phyloP scores from a whole-genome alignment of 2,888 invertebrate species.

The Acanthopleura granulata region DNA sequence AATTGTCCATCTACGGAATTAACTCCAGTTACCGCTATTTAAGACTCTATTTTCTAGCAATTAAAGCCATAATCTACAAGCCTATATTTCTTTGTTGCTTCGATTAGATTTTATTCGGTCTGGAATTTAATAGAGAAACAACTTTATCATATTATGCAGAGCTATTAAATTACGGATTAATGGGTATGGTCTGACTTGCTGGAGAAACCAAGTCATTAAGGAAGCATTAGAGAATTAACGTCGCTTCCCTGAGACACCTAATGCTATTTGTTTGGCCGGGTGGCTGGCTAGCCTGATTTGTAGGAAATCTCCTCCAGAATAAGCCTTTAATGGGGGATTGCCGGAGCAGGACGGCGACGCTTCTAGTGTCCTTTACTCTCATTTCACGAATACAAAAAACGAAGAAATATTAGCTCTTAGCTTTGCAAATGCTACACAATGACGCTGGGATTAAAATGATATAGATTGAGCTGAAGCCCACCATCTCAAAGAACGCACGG shows the following conservation, averaged over 20 bases:
- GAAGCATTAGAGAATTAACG: slow-evolving; percentile 21
- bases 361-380: neutral
- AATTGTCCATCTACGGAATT: slow-evolving; percentile 11
- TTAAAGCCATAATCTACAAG: slow-evolving; percentile 12
- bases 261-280: slow-evolving; percentile 15
- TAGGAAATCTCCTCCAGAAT: slow-evolving; percentile 3
- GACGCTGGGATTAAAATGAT: neutral
- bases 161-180: slow-evolving; percentile 32
- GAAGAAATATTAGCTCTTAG: slow-evolving; percentile 19
- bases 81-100: slow-evolving; percentile 18
- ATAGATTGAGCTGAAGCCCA: neutral
- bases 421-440: slow-evolving; percentile 4
- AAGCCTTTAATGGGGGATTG: slow-evolving; percentile 18
- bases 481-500: neutral
- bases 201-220: slow-evolving; percentile 9
- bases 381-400: neutral
- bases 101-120: slow-evolving; percentile 43
- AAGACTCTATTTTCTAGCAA: slow-evolving; percentile 14
- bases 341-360: slow-evolving; percentile 2
- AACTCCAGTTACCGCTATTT: slow-evolving; percentile 1
- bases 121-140: slow-evolving; percentile 49
- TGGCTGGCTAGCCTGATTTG: slow-evolving; percentile 7
- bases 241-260: slow-evolving; percentile 13
- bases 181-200: slow-evolving; percentile 26
- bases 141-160: slow-evolving; percentile 58